Evolutionary conservation across 2,113 vertebrate species (phyloP), one percentile per base, ranked within the genome.

Genomic region (Melanerpes formicivorus): DNA sequence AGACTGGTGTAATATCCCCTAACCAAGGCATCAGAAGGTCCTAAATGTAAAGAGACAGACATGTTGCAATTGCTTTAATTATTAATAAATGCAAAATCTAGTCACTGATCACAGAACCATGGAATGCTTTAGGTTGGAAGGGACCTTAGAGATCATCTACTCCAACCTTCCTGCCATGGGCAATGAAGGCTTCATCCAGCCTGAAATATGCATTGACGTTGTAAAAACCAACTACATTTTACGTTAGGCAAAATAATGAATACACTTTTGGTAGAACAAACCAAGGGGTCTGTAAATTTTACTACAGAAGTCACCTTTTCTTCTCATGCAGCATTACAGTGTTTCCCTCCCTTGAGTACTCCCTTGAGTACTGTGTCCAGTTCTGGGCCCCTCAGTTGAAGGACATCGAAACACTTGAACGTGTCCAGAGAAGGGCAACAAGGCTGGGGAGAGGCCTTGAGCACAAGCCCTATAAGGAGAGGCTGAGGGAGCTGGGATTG

Each of bases 301-400:
- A 95, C 92, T 97, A 94, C 95, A 97, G 92, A 97, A 97, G 95
- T 96, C 59, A 86, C 30, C 62, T 85, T 92, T 46, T 90, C 86
- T 94, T 93, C 69, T 96, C 96, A 96, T 96, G 96, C 95, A 97
- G 93, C 93, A 94, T 96, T 95, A 94, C 77, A 93, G 81, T 85
- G 93, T 78, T 87, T 56, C 59, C 56, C 46, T 91, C 40, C 12
- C 4, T 40, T 34, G 34, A 34, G 34, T 34, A 34, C 34, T 34
- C 34, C 34, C 34, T 34, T 34, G 34, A 34, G 34, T 34, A 34
- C 34, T 34, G 34, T 34, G 34, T 34, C 34, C 34, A 34, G 34
- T 34, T 34, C 34, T 34, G 34, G 34, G 34, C 34, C 34, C 34
- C 34, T 34, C 34, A 34, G 34, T 34, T 34, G 34, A 34, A 34